phyloP scores from a whole-genome alignment of 2,888 invertebrate species.

The Apodemia duryi region DNA sequence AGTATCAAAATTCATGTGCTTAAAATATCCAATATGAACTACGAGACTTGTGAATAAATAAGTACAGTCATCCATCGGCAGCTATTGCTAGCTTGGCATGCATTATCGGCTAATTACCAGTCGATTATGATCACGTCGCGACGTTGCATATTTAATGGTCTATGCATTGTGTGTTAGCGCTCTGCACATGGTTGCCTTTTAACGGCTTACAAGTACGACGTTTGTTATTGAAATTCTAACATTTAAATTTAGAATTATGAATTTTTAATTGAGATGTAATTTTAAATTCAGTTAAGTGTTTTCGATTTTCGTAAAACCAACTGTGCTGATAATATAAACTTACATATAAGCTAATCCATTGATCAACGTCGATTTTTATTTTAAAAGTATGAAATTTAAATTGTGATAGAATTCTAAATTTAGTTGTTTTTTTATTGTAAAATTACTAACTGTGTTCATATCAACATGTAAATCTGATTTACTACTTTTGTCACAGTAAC shows the following conservation, averaged over 20 bases:
- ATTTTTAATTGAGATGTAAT: not conserved
- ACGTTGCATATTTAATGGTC: slow-evolving; percentile 47
- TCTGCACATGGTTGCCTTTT: slow-evolving; percentile 11
- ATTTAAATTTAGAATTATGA: slow-evolving; percentile 1
- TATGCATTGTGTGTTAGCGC: slow-evolving; percentile 40
- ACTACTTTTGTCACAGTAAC: no score
- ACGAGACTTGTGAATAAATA: slow-evolving; percentile 17
- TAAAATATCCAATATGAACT: slow-evolving; percentile 13
- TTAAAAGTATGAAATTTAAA: no score
- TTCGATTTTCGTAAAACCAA: no score
- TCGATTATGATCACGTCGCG: slow-evolving; percentile 48
- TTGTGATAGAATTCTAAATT: no score
- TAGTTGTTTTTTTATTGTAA: no score
- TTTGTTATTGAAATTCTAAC: slow-evolving; percentile 8
- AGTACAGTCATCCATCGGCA: slow-evolving; percentile 15
- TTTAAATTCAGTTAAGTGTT: not conserved
- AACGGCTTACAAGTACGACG: slow-evolving; percentile 10
- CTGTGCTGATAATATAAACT: no score
- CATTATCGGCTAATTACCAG: slow-evolving; percentile 44
- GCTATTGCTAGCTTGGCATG: slow-evolving; percentile 31
- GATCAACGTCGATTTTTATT: no score
- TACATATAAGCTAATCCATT: no score
- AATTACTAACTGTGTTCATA: no score
- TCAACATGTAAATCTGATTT: no score
- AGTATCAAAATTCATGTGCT: not conserved